Base-by-base conservation (phyloP, 2,888 invertebrate species). In the Polylopha cassiicola region DNA sequence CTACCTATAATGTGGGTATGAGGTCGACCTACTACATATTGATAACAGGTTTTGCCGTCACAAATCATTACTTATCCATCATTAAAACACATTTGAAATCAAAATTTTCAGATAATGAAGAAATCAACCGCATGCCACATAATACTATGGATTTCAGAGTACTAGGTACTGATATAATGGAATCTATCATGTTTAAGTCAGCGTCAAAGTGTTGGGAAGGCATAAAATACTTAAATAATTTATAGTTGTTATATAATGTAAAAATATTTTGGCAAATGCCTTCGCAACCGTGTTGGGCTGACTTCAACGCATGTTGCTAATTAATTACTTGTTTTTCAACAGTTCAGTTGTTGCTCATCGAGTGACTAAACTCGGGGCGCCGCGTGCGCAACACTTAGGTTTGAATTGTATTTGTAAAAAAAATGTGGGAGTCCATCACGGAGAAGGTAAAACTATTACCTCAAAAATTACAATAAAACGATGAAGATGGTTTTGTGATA, bases 241-340 rank as follows among this genome's bases (percentile, higher is more conserved):
- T 14, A 10, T 13, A 20, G 14, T n/a, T 3, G 9, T n/a, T n/a
- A 5, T 24, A 26, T 38, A 13, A 9, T n/a, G 7, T 9, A 9
- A 22, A 3, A 33, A 10, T 9, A 36, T 8, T n/a, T 20, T 32
- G 7, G 15, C 15, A 17, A 10, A 53, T 79, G 78, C 76, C 73
- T 79, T 72, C 64, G 56, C 73, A 68, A 73, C 58, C 57, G 58
- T 58, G 58, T 76, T 78, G 78, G 74, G 75, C 67, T 68, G 78
- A 69, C 76, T 85, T 85, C 72, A 61, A 70, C 79, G 81, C 84
- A 85, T 84, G 82, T 82, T 77, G 84, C 84, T 85, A 85, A 85
- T 85, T 73, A 84, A 82, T 82, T 61, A 85, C 85, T 85, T 85
- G 81, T 85, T 84, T 85, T 85, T 85, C 85, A 73, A 85, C 85